These are phyloP conservation scores for Leucoma salicis DNA, from an alignment of 2,888 invertebrate species.

Conservation along the genomic window DNA sequence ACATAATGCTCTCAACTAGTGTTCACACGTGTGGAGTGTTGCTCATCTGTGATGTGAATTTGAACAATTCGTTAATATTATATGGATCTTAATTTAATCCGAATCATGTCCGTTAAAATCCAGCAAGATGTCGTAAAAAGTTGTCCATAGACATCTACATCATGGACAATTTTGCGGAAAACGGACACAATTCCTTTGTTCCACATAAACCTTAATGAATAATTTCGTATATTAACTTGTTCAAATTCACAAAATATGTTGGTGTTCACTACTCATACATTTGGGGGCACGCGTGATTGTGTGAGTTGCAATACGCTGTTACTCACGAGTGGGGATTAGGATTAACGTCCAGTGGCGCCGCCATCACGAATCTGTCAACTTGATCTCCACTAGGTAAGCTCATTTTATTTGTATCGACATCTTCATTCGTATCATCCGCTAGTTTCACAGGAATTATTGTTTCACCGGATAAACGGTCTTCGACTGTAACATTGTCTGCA, in stretches of 20 bases:
- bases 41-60: slow-evolving; percentile 30
- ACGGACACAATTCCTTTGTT: no score
- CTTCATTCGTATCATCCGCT: slow-evolving; percentile 19
- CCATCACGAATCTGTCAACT: slow-evolving; percentile 51
- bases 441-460: slow-evolving; percentile 29
- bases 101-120: no score
- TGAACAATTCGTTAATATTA: slow-evolving; percentile 26
- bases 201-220: no score
- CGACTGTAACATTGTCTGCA: slow-evolving; percentile 1
- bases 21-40: slow-evolving; percentile 41
- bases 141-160: no score
- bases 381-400: slow-evolving; percentile 16
- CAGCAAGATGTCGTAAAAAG: no score
- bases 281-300: slow-evolving; percentile 53
- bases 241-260: slow-evolving; percentile 34
- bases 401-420: slow-evolving; percentile 13
- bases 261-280: slow-evolving; percentile 28
- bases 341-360: slow-evolving; percentile 63
- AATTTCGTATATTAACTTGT: slow-evolving; percentile 34
- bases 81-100: no score
- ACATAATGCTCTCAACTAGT: slow-evolving; percentile 63
- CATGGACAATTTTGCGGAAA: no score
- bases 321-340: slow-evolving; percentile 81
- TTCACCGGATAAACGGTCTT: slow-evolving; percentile 27
- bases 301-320: slow-evolving; percentile 51